Evolutionary conservation across 2,113 vertebrate genomes (phyloP), one percentile per base, ranked within the genome.

Genomic region (Heteronetta atricapilla): DNA sequence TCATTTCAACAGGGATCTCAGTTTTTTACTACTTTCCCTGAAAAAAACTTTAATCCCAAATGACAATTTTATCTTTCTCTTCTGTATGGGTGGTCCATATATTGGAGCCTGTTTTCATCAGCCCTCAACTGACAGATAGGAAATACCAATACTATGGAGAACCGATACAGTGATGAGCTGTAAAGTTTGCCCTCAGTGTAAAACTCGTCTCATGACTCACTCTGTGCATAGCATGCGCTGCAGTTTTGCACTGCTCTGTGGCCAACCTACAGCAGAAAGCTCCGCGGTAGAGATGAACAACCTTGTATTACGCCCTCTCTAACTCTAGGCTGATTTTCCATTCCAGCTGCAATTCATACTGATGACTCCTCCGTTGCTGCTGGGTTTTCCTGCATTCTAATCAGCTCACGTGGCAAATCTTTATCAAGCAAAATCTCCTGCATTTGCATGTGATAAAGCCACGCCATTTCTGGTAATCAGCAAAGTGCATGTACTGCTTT

Each of bases 381-480:
- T 8, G 11, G 72, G 44, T 23, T 92, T 87, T 85, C 75, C 73
- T 91, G 89, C 82, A 88, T 90, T 60, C 31, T 88, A 86, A 95
- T 89, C 82, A 93, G 70, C n/a, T 69, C 67, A 78, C 3, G 0
- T 42, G 69, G 21, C 64, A 83, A 93, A 91, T 14, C 10, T 42
- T 92, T 92, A 95, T 83, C 91, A 80, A 86, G 75, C 78, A 91
- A 88, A 89, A 93, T 88, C 88, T 82, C 82, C 75, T 73, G 56
- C 6, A 88, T 89, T 91, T 86, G 73, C 85, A 69, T 89, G 40
- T 19, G 67, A 69, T 23, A 89, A 59, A 95, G 75, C 72, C 64
- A 69, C 6, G 3, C 31, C 0, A 1, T 52, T 88, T 52, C 59
- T 62, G 8, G 31, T 74, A 86, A 91, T 88, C 67, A 94, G 40